A percentile compares a stretch with the other conserved stretches of the same genome.
These are phyloP conservation scores for Phrynocephalus forsythii DNA, from an alignment of 2,797 vertebrate species.

Conservation along the genomic window DNA sequence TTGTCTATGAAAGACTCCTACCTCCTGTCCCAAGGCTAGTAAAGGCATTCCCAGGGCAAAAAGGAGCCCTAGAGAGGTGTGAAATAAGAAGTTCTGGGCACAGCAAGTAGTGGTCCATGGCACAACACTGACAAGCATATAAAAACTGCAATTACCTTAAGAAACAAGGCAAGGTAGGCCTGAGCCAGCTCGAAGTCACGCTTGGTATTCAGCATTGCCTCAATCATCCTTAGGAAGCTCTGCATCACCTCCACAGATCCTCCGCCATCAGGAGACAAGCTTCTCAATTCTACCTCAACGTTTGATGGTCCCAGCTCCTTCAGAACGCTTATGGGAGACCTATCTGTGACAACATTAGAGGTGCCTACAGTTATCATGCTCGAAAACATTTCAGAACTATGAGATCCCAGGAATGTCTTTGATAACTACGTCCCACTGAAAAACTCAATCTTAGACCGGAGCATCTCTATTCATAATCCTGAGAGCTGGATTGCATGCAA, in stretches of 20 bases:
- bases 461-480: not conserved
- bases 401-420: not conserved
- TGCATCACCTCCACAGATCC: conserved; percentile 82
- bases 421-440: not conserved
- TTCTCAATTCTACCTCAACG: conserved; percentile 86
- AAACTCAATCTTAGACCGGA: not conserved
- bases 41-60: no score
- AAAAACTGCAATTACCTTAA: conserved; percentile 84
- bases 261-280: conserved; percentile 86
- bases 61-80: no score
- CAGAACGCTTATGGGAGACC: conserved; percentile 79
- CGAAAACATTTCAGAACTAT: not conserved
- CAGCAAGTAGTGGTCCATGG: not conserved
- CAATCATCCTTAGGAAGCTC: conserved; percentile 90
- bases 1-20: no score
- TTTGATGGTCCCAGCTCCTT: conserved; percentile 89
- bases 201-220: conserved; percentile 84
- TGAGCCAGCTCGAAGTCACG: conserved; percentile 92
- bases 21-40: no score
- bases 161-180: conserved; percentile 91
- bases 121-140: rapidly evolving
- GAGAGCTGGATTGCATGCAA: not conserved
- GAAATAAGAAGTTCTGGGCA: not conserved
- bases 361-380: not conserved
- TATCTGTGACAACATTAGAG: conserved; percentile 74